Percentiles rank a stretch among this genome's conserved stretches.
These are phyloP conservation scores for Orchestes rusci DNA, from an alignment of 2,888 invertebrate genomes.

Conservation along the genomic window DNA sequence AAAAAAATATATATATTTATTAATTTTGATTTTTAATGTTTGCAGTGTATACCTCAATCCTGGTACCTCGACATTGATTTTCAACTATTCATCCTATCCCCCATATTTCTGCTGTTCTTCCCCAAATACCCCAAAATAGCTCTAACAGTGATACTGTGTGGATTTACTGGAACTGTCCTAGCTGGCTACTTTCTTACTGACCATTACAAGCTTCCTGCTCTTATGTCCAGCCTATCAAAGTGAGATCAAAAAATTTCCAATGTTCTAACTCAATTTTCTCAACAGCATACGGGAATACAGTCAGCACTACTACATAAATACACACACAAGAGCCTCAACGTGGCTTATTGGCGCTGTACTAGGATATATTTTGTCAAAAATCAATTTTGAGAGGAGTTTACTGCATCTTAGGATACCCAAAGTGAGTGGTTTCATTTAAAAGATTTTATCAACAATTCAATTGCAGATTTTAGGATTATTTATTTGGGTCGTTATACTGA, in stretches of 20 bases:
- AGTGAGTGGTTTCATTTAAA: too few relatives aligned
- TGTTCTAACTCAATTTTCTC: too few relatives aligned
- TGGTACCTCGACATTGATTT: constrained; percentile 54
- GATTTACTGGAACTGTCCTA: background rate
- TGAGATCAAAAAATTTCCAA: too few relatives aligned
- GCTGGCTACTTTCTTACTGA: background rate
- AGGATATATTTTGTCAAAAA: constrained; percentile 27
- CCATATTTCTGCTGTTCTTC: constrained; percentile 47
- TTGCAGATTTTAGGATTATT: background rate
- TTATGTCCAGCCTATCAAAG: too few relatives aligned
- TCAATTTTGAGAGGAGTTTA: constrained; percentile 14
- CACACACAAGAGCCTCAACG: constrained; percentile 28
- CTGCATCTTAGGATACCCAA: background rate
- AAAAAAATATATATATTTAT: too few relatives aligned
- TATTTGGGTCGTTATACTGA: background rate
- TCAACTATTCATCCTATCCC: constrained; percentile 36
- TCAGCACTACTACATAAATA: constrained; percentile 24
- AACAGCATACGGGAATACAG: too few relatives aligned
- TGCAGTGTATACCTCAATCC: constrained; percentile 38
- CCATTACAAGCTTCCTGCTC: too few relatives aligned
- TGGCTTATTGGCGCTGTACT: constrained; percentile 29
- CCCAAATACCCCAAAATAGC: constrained; percentile 37
- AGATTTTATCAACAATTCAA: background rate
- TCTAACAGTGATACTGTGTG: background rate
- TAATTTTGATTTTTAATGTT: background rate